These are phyloP conservation scores for Halictus rubicundus DNA, from an alignment of 1,140 invertebrate genomes.

Conservation along the genomic window DNA sequence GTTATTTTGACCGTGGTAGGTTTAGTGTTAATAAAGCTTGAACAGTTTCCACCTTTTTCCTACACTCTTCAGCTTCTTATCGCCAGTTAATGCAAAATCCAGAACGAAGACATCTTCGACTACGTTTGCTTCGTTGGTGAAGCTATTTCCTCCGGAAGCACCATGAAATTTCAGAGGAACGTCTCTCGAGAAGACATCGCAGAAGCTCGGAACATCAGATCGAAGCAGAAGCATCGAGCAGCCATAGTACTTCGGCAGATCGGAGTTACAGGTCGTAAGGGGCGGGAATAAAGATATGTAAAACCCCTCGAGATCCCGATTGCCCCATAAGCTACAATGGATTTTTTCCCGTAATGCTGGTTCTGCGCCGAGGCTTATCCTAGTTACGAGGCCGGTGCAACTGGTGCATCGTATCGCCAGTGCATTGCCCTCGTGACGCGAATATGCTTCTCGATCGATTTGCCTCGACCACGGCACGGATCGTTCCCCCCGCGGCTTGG, in stretches of 20 bases:
- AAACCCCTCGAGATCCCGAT: background rate
- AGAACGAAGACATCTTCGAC: too few species aligned
- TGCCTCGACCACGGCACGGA: constrained; percentile 42
- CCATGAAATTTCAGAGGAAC: too few species aligned
- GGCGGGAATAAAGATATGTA: background rate
- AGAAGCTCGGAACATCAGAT: background rate
- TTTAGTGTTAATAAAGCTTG: too few species aligned
- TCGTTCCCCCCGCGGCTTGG: constrained; percentile 29
- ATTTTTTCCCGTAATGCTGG: constrained; percentile 14
- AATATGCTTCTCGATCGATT: constrained; percentile 63
- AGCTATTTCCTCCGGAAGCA: too few species aligned
- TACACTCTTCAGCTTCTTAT: too few species aligned
- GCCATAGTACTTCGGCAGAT: background rate
- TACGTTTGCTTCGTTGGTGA: too few species aligned
- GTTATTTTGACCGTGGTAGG: too few species aligned
- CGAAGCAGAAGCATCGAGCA: background rate
- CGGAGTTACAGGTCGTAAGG: background rate
- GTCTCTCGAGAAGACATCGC: too few species aligned
- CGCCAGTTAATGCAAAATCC: too few species aligned
- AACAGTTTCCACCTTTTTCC: too few species aligned
- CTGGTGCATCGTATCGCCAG: constrained; percentile 62
- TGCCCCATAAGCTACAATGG: background rate
- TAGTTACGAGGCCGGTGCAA: constrained; percentile 57
- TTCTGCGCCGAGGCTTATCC: constrained; percentile 36
- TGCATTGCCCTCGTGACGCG: constrained; percentile 63